A percentile compares a stretch with the other conserved stretches of the same genome.
These are phyloP conservation scores for Melipona bicolor DNA, from an alignment of 2,888 invertebrate species.

Conservation along the genomic window DNA sequence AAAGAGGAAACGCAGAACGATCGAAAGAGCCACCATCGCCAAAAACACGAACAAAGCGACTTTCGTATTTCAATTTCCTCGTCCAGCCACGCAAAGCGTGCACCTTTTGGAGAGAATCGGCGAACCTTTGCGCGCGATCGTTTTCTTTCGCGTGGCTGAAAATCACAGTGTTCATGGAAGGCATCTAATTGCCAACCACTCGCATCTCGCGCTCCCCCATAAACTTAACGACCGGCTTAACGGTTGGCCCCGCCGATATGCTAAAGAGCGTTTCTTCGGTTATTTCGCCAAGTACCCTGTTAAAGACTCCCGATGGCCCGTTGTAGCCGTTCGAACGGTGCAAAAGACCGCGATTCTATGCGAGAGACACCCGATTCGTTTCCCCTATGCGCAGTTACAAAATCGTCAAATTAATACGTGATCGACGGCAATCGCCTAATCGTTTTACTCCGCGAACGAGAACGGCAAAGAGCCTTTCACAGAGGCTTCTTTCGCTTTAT, in stretches of 20 bases:
- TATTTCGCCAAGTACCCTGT: conserved; percentile 76
- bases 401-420: conserved; percentile 40
- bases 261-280: conserved; percentile 75
- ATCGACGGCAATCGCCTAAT: conserved; percentile 9
- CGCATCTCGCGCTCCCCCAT: conserved; percentile 79
- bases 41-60: conserved; percentile 43
- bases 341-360: conserved; percentile 52
- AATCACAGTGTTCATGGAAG: conserved; percentile 80
- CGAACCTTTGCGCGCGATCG: conserved; percentile 52
- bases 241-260: conserved; percentile 78
- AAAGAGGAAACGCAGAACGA: conserved; percentile 6
- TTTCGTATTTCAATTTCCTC: conserved; percentile 67
- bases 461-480: not conserved
- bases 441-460: not conserved
- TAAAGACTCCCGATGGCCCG: conserved; percentile 75
- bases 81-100: conserved; percentile 30
- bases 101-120: conserved; percentile 41
- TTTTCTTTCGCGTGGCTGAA: conserved; percentile 78
- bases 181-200: conserved; percentile 80
- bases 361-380: conserved; percentile 26
- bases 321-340: conserved; percentile 59
- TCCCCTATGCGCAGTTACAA: conserved; percentile 35
- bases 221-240: conserved; percentile 82
- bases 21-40: conserved; percentile 2
- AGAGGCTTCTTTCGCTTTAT: too few relatives aligned